phyloP scores from a whole-genome alignment of 2,113 vertebrate species.

The Xenopus laevis region DNA sequence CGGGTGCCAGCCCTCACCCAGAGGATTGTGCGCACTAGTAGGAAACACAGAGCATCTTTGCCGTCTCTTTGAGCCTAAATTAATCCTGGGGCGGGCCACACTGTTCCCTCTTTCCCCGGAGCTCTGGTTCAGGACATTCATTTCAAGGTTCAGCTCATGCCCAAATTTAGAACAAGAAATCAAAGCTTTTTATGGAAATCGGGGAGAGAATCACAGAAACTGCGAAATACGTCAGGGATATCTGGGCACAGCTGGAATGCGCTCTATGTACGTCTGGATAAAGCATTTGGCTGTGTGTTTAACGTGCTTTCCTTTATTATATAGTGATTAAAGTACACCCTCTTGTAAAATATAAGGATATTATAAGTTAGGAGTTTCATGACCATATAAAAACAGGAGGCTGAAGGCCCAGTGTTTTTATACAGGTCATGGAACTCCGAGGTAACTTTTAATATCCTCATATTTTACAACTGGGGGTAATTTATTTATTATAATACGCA shows the following conservation, averaged over 20 bases:
- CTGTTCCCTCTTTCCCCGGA: neutral
- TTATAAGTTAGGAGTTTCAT: too few species aligned
- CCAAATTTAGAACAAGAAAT: slow-evolving; percentile 69
- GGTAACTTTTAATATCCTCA: too few species aligned
- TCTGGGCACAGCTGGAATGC: neutral
- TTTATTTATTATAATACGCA: too few species aligned
- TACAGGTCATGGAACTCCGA: too few species aligned
- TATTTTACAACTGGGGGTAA: too few species aligned
- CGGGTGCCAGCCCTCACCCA: neutral
- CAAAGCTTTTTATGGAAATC: slow-evolving; percentile 43
- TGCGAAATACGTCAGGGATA: slow-evolving; percentile 4
- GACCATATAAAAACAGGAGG: too few species aligned
- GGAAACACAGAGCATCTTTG: neutral
- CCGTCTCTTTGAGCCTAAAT: neutral
- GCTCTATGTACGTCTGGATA: neutral
- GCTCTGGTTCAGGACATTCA: slow-evolving; percentile 57
- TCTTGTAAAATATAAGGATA: too few species aligned
- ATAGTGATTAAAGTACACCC: too few species aligned
- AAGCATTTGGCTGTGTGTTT: too few species aligned
- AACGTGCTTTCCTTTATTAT: too few species aligned
- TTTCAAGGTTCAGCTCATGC: slow-evolving; percentile 70
- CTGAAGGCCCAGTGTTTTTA: too few species aligned
- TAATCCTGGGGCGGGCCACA: neutral
- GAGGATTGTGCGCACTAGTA: neutral
- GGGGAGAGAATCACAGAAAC: slow-evolving; percentile 21